Evolutionary conservation across 2,113 vertebrate genomes (phyloP).

Genomic region (Blennius ocellaris): DNA sequence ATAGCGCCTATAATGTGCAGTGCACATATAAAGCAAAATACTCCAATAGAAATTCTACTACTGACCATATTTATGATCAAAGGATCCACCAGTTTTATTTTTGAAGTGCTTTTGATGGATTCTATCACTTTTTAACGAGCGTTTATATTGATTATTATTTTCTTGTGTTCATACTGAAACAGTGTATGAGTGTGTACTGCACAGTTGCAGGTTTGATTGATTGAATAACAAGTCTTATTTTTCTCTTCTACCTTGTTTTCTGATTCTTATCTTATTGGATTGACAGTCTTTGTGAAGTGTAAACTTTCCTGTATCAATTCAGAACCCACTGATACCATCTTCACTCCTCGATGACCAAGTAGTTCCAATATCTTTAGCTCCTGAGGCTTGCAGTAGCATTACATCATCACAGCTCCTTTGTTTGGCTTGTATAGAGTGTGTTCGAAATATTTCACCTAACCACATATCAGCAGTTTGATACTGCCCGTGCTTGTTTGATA

Average conservation of each 20-base stretch:
- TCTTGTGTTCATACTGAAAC: slow-evolving; percentile 2
- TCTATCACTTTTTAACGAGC: slow-evolving; percentile 25
- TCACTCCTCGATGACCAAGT: slow-evolving; percentile 19
- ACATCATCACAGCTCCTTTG: slow-evolving; percentile 18
- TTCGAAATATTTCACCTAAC: no score
- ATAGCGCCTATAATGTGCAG: slow-evolving; percentile 60
- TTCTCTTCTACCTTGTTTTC: slow-evolving; percentile 8
- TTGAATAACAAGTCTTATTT: slow-evolving; percentile 17
- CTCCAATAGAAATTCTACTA: slow-evolving; percentile 50
- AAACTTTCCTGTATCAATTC: neutral
- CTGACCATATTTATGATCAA: slow-evolving; percentile 77
- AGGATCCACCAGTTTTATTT: slow-evolving; percentile 54
- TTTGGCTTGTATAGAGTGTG: slow-evolving; percentile 15
- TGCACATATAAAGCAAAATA: slow-evolving; percentile 56
- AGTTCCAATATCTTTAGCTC: slow-evolving; percentile 23
- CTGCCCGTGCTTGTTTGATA: slow-evolving; percentile 61
- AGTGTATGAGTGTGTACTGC: slow-evolving; percentile 46
- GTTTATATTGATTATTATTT: slow-evolving; percentile 33
- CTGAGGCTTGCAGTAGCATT: slow-evolving; percentile 6
- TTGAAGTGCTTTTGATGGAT: slow-evolving; percentile 49
- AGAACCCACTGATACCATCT: slow-evolving; percentile 6
- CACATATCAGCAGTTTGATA: slow-evolving; percentile 74
- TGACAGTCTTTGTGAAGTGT: neutral
- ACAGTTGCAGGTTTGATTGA: slow-evolving; percentile 29
- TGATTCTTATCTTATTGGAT: slow-evolving; percentile 15